Percentiles rank a stretch among this genome's conserved stretches.
phyloP scores from a whole-genome alignment of 2,888 invertebrate genomes.

The Chrysotoxum bicinctum region DNA sequence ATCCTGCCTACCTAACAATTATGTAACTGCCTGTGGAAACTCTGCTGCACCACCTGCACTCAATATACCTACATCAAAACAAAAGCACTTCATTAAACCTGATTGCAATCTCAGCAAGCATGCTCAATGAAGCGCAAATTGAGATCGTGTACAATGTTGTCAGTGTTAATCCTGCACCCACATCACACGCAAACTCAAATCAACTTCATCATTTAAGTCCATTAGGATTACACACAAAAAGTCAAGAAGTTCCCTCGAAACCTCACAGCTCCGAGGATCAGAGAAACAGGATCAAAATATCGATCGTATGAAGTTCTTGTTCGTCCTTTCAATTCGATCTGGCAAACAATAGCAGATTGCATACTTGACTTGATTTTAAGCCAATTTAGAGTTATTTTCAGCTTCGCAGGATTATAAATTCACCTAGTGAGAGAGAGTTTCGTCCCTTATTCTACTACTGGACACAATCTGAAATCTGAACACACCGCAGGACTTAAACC shows the following conservation, averaged over 20 bases:
- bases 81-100: slow-evolving; percentile 55
- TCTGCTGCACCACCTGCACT: slow-evolving; percentile 54
- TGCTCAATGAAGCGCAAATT: slow-evolving; percentile 58
- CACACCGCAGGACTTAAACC: slow-evolving; percentile 65
- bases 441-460: slow-evolving; percentile 40
- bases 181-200: slow-evolving; percentile 69
- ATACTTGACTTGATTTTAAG: slow-evolving; percentile 82
- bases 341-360: slow-evolving; percentile 59
- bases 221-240: slow-evolving; percentile 81
- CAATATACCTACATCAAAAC: slow-evolving; percentile 31
- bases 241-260: slow-evolving; percentile 76
- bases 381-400: slow-evolving; percentile 79
- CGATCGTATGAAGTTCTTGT: neutral
- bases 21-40: slow-evolving; percentile 47
- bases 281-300: slow-evolving; percentile 4
- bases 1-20: slow-evolving; percentile 50
- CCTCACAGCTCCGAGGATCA: slow-evolving; percentile 71
- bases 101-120: slow-evolving; percentile 42
- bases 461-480: slow-evolving; percentile 25
- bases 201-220: slow-evolving; percentile 79
- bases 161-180: slow-evolving; percentile 70
- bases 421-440: slow-evolving; percentile 41
- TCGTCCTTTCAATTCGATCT: slow-evolving; percentile 8
- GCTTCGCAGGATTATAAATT: slow-evolving; percentile 52
- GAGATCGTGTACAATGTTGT: slow-evolving; percentile 25